Evolutionary conservation across 2,113 vertebrate species (phyloP).

Genomic region (Phyllostomus hastatus): DNA sequence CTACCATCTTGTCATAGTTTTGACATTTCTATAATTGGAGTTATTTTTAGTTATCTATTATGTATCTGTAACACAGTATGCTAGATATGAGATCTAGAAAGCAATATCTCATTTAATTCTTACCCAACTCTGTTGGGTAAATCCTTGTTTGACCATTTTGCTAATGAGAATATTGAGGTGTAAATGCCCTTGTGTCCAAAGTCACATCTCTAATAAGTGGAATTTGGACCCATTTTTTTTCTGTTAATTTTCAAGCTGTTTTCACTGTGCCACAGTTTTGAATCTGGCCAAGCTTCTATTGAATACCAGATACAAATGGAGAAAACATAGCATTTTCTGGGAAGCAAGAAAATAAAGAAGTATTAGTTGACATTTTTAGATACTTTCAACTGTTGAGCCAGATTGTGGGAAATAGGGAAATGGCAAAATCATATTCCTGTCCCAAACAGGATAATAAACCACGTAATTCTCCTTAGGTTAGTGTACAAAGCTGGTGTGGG

Average conservation of each 20-base stretch:
- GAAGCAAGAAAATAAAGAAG: conserved; percentile 44
- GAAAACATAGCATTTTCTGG: conserved; percentile 42
- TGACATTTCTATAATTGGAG: not conserved
- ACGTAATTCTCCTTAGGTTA: conserved; percentile 58
- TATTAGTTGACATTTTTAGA: conserved; percentile 77
- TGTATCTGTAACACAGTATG: not conserved
- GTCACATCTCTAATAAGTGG: not conserved
- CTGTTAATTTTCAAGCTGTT: conserved; percentile 20
- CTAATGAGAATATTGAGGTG: not conserved
- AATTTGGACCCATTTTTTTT: not conserved
- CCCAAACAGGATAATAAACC: conserved; percentile 30
- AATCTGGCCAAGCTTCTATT: conserved; percentile 17
- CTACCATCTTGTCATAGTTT: not conserved
- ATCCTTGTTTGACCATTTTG: not conserved
- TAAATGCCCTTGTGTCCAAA: not conserved
- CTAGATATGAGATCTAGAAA: not conserved
- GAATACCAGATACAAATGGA: conserved; percentile 46
- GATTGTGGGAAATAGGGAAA: conserved; percentile 73
- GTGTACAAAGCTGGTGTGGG: conserved; percentile 75
- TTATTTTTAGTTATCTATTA: not conserved
- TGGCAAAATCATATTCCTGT: conserved; percentile 69
- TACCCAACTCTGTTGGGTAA: not conserved
- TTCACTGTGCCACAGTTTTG: not conserved
- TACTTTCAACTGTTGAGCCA: conserved; percentile 69
- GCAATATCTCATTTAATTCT: not conserved